Conservation (phyloP, 2,888 invertebrate genomes). For the Erpobdella octoculata region DNA sequence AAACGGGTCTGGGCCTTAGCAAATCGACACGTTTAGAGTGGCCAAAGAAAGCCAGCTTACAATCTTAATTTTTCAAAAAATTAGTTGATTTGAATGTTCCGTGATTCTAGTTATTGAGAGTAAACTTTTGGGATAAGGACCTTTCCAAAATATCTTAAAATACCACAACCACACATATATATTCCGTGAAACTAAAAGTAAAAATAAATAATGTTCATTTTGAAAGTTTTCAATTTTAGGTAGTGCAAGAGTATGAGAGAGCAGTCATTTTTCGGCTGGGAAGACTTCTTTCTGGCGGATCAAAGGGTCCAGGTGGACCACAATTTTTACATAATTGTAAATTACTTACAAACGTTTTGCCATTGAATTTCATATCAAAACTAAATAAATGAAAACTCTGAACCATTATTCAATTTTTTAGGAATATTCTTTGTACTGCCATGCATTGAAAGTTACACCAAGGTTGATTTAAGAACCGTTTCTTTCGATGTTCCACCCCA, state of each 20-base stretch:
- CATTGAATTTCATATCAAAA: not conserved
- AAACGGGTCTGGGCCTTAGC: no score
- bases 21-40: no score
- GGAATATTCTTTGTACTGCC: conserved; percentile 94
- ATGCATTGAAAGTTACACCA: conserved; percentile 86
- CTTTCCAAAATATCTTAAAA: not conserved
- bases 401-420: conserved; percentile 48
- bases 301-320: conserved; percentile 63
- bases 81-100: no score
- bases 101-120: no score
- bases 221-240: conserved; percentile 57
- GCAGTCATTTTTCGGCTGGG: conserved; percentile 90
- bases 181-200: not conserved
- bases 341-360: not conserved
- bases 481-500: conserved; percentile 96
- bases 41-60: no score
- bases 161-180: not conserved
- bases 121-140: no score
- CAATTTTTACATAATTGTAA: not conserved
- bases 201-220: not conserved
- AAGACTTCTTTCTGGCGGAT: conserved; percentile 77
- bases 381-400: not conserved
- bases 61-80: no score
- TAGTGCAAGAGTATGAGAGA: conserved; percentile 88
- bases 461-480: conserved; percentile 82